Percentiles rank a stretch among this genome's conserved stretches.
These are phyloP conservation scores for Eubucco bourcierii DNA, from an alignment of 2,113 vertebrate species.

Conservation along the genomic window DNA sequence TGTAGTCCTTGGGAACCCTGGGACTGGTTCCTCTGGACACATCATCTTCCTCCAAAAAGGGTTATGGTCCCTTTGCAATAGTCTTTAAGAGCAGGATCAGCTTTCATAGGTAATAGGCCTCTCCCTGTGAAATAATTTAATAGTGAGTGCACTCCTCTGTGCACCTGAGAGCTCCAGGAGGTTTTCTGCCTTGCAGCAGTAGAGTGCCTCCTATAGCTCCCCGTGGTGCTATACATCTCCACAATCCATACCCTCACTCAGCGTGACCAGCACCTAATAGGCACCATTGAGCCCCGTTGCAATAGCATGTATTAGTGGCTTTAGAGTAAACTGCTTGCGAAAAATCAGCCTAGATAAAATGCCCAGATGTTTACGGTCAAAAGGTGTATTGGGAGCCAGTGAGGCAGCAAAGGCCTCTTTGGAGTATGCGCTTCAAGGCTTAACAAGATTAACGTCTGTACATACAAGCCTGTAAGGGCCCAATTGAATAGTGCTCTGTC, in stretches of 20 bases:
- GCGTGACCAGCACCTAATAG: conserved; percentile 24
- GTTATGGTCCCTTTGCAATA: not conserved
- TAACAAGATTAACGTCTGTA: conserved; percentile 3
- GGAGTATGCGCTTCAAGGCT: not conserved
- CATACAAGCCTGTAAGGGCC: not conserved
- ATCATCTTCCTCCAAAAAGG: not conserved
- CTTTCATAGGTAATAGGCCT: not conserved
- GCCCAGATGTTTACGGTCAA: conserved; percentile 58
- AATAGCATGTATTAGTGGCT: conserved; percentile 12
- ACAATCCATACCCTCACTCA: not conserved
- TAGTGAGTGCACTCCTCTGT: not conserved
- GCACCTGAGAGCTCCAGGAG: conserved; percentile 29
- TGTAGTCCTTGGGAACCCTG: not conserved
- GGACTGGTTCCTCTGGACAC: not conserved
- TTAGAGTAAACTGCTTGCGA: conserved; percentile 41
- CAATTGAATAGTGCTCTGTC: not conserved
- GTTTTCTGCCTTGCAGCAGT: conserved; percentile 20
- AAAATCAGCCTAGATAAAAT: conserved; percentile 54
- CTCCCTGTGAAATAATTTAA: conserved; percentile 31
- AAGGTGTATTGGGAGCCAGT: conserved; percentile 50
- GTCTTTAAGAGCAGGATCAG: not conserved
- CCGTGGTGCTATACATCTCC: not conserved
- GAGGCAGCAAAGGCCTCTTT: conserved; percentile 45
- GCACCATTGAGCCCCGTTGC: conserved; percentile 7
- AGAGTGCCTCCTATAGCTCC: conserved; percentile 23